phyloP scores from a whole-genome alignment of 1,140 invertebrate genomes.

The Dolichoris vasculosae region DNA sequence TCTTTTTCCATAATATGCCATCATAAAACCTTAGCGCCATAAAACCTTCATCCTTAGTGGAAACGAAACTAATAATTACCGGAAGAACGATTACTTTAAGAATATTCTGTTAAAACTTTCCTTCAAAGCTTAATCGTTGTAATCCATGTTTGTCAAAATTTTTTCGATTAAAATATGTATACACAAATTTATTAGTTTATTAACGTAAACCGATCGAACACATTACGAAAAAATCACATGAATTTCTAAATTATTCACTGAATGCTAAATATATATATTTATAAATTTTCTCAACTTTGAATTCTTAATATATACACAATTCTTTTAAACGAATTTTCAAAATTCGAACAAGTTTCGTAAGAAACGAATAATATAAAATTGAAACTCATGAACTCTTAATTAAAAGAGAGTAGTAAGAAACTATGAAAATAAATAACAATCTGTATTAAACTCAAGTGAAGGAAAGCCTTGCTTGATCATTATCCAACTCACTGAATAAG shows the following conservation, averaged over 20 bases:
- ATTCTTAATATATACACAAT: no score
- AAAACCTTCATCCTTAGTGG: not conserved
- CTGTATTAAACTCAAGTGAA: not conserved
- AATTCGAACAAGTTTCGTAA: no score
- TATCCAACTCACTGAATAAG: not conserved
- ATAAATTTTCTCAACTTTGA: no score
- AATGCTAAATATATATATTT: no score
- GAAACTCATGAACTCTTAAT: no score
- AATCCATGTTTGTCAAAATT: not conserved
- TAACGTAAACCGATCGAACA: no score
- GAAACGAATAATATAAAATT: no score
- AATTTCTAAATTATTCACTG: no score
- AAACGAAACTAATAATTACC: constrained; percentile 4
- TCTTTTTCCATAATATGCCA: not conserved
- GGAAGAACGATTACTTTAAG: not conserved
- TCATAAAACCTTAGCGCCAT: not conserved
- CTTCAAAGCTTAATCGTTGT: not conserved
- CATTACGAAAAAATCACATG: no score
- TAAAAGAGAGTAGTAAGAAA: no score
- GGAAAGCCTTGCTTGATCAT: not conserved
- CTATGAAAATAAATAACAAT: not conserved
- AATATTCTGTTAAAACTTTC: not conserved
- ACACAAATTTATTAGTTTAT: no score
- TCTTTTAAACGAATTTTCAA: no score
- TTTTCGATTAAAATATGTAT: not conserved